Base-by-base conservation (phyloP, 1,140 invertebrate genomes). In the Gyrodactylus bullatarudis region DNA sequence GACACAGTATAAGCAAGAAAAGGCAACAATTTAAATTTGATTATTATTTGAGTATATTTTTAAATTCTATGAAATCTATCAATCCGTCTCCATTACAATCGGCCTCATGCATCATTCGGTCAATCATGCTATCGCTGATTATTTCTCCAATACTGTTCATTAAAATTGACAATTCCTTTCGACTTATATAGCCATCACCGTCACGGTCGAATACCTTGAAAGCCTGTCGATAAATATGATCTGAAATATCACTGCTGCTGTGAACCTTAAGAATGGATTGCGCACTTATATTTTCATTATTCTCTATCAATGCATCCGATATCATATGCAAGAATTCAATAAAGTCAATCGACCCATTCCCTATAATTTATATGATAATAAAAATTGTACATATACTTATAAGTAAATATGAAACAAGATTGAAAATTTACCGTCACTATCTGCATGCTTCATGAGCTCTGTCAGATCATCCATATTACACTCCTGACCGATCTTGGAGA, bases 71-170 rank as follows among this genome's bases (percentile, higher is more conserved):
- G 24, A 71, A 71, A 71, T 21, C 21, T 24, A 71, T 71, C 20
- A 71, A 71, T 25, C 70, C 70, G n/a, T 71, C 70, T 23, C 70
- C 70, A 25, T 71, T 24, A n/a, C 70, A 71, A 24, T 71, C 70
- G 16, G 70, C 70, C 24, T 71, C 70, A 2, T 71, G 70, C 21
- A 71, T 71, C 70, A 71, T 71, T 16, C 26, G 20, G 23, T 71
- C 70, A 21, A 71, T 23, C 24, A 23, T 23, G 2, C 21, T 20
- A 23, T 71, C 70, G 1, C 21, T 71, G 20, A 71, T 23, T 20
- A 19, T 24, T 71, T 71, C 70, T 24, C 70, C 70, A 71, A 71
- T 21, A 24, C 24, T 71, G 1, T 71, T 23, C 70, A 71, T 71
- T 1, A 24, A n/a, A 24, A 71, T 24, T 71, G 20, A 1, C n/a